phyloP scores from a whole-genome alignment of 2,797 vertebrate species.

The Sphenodon punctatus region DNA sequence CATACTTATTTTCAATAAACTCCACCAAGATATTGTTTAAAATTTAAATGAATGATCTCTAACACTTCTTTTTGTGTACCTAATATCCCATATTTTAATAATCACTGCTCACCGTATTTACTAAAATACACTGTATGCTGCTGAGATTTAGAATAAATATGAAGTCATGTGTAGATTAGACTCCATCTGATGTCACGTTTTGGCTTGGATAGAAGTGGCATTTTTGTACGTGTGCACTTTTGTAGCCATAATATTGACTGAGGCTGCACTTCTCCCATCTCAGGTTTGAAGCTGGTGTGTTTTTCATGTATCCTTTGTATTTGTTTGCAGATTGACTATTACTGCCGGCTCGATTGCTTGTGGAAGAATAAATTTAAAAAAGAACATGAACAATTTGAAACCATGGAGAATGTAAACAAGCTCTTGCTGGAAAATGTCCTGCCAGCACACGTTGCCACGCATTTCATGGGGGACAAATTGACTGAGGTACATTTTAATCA shows the following conservation, averaged over 20 bases:
- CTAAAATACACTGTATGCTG: too few relatives aligned
- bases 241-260: background rate
- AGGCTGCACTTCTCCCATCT: too few relatives aligned
- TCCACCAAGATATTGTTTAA: background rate
- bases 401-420: conserved; percentile 96
- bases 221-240: background rate
- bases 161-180: background rate
- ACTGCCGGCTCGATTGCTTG: conserved; percentile 91
- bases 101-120: too few relatives aligned
- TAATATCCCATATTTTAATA: too few relatives aligned
- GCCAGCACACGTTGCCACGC: conserved; percentile 92
- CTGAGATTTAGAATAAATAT: background rate
- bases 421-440: conserved; percentile 96
- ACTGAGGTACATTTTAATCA: conserved; percentile 85
- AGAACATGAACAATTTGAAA: conserved; percentile 95
- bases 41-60: background rate
- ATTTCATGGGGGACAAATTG: conserved; percentile 95
- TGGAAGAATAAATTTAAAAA: conserved; percentile 96
- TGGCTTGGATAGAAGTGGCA: background rate
- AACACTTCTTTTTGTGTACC: too few relatives aligned
- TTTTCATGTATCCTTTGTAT: background rate
- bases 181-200: background rate
- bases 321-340: conserved; percentile 87
- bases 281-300: background rate
- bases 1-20: conserved; percentile 5